Evolutionary conservation across 2,888 invertebrate genomes (phyloP).

Genomic region (Rhamnusium bicolor): DNA sequence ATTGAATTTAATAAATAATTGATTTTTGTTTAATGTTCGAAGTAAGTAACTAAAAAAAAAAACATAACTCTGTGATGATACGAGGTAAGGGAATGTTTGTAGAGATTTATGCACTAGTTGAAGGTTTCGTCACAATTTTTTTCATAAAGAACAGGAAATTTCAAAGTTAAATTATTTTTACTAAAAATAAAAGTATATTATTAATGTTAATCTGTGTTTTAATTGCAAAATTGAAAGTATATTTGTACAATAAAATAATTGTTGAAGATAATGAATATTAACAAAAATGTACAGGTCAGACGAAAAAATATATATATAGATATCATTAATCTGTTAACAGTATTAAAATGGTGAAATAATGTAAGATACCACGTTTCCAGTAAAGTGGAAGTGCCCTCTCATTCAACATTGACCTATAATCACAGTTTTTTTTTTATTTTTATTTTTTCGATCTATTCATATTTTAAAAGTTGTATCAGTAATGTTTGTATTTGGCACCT

Average conservation of each 20-base stretch:
- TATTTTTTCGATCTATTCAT: no score
- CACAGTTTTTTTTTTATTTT: no score
- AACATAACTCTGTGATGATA: conserved; percentile 32
- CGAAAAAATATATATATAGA: no score
- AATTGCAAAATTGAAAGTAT: conserved; percentile 45
- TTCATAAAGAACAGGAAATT: background rate
- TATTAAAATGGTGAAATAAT: background rate
- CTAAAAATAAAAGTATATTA: conserved; percentile 36
- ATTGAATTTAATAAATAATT: background rate
- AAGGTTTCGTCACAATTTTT: conserved; percentile 26
- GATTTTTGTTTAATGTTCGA: conserved; percentile 10
- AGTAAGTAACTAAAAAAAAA: conserved; percentile 12
- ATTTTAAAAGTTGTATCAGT: no score
- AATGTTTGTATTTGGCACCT: no score
- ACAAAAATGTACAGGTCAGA: conserved; percentile 6
- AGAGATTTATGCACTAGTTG: conserved; percentile 46
- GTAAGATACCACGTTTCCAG: no score
- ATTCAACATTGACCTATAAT: no score
- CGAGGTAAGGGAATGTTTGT: conserved; percentile 32
- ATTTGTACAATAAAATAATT: conserved; percentile 55
- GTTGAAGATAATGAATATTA: conserved; percentile 40
- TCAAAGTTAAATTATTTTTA: conserved; percentile 29
- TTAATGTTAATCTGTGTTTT: conserved; percentile 49
- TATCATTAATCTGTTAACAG: background rate
- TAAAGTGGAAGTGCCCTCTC: no score